Base-by-base conservation (phyloP, 2,113 vertebrate genomes). In the Brachyistius frenatus region DNA sequence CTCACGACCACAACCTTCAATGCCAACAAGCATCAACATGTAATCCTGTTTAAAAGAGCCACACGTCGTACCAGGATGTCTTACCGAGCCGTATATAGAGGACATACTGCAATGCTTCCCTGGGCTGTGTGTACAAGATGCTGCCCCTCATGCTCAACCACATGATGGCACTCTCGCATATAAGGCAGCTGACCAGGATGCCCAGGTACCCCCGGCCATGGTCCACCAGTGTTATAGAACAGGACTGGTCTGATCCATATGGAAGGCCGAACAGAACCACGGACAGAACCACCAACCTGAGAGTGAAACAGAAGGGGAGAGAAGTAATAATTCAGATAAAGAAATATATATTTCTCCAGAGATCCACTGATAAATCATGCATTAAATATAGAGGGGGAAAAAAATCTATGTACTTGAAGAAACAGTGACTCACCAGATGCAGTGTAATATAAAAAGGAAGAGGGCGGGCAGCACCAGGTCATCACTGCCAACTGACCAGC, bases 401-500 rank as follows among this genome's bases (percentile, higher is more conserved):
- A 68, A 57, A n/a, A 64, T 23, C 0, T 73, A 41, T 32, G 63
- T 1, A 15, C 8, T 32, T 16, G 49, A 32, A 39, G 7, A 86
- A 65, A 78, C 6, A 32, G 3, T 32, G 60, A 86, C 95, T 94
- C 68, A 99, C 98, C 98, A 99, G 91, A 97, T 96, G 92, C 97
- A 97, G 88, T 99, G 98, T 78, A 99, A 94, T 77, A 99, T 92
- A 91, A 99, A 99, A 84, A 99, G 97, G 90, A 99, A 99, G 93
- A 99, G 92, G 50, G 97, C 98, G 0, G 98, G 98, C 94, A 99
- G 92, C 95, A 99, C 98, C 85, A 99, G 96, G 96, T 99, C 98
- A 96, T 99, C 98, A 86, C 98, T 99, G 95, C 98, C 98, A 87
- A 99, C 98, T 96, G 98, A 99, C 98, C 98, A 99, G 95, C 98